Conservation (phyloP, 2,888 invertebrate genomes). For the Limnephilus auricula region DNA sequence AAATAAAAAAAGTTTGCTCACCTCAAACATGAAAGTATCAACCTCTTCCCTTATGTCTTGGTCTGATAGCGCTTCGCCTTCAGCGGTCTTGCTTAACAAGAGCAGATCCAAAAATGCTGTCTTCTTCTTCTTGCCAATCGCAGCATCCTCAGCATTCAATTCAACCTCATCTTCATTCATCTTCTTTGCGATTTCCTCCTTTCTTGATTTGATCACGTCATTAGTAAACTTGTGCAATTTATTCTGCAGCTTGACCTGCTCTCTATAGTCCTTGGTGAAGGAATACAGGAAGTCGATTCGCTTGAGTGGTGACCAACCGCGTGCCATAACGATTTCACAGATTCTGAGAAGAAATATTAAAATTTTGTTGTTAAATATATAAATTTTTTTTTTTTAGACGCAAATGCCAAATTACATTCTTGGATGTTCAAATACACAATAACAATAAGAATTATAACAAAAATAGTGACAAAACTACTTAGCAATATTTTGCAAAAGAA, state of each 20-base stretch:
- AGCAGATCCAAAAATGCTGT: constrained; percentile 71
- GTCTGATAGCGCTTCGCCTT: constrained; percentile 68
- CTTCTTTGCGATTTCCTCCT: constrained; percentile 51
- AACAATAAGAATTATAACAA: too few species aligned
- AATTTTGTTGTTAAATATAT: neutral
- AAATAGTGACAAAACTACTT: too few species aligned
- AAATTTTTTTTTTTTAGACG: neutral
- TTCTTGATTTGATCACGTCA: constrained; percentile 68
- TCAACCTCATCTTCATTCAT: neutral
- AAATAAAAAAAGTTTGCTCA: constrained; percentile 63
- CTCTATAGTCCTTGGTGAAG: constrained; percentile 72
- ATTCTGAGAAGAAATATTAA: neutral
- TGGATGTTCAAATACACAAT: too few species aligned
- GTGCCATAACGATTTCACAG: neutral
- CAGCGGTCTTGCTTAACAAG: constrained; percentile 69
- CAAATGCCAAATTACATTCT: too few species aligned
- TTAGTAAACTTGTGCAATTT: constrained; percentile 68
- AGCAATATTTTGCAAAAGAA: too few species aligned
- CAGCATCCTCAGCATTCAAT: constrained; percentile 29
- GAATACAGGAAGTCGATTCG: constrained; percentile 65
- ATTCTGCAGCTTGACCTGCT: constrained; percentile 70
- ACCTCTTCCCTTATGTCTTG: constrained; percentile 70
- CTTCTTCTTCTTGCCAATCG: constrained; percentile 66
- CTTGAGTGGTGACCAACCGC: constrained; percentile 28
- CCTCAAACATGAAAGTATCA: constrained; percentile 72